Base-by-base conservation (phyloP, 1,140 invertebrate species). In the Psix sp. region DNA sequence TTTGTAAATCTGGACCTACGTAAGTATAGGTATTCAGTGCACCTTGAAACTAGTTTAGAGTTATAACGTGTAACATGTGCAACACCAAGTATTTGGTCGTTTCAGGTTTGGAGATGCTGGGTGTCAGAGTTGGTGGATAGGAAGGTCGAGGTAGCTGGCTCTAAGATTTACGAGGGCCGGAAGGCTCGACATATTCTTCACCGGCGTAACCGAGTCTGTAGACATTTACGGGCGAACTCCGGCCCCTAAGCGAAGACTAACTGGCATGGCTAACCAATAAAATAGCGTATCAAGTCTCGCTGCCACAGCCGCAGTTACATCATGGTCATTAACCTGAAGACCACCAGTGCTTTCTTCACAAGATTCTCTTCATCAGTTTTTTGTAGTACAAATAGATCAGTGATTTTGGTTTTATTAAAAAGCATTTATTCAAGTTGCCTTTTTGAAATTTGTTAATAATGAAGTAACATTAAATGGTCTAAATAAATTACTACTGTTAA, bases 151-250 rank as follows among this genome's bases (percentile, higher is more conserved):
- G 68, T 73, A 60, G 73, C 68, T 65, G 57, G 68, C 52, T 67
- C 38, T 45, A 52, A 78, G 72, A 79, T 79, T 77, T 79, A 79
- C 68, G 74, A 73, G 63, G 51, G 59, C 71, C 43, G 56, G 54
- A 65, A 79, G 71, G 54, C 74, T 73, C 63, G 72, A 75, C 72
- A 59, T 79, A 79, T 77, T 75, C 74, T 77, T 79, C 67, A 74
- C 70, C 16, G 40, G 60, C 66, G 74, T 68, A 74, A 74, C 56
- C 71, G 45, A 59, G 74, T 73, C 63, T 66, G 68, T 45, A 79
- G 79, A 82, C 80, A 74, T 77, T 82, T 82, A 82, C 78, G 80
- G 67, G 77, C 80, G 75, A 80, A 81, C 78, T 82, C 78, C 80
- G 71, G 78, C 80, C 80, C 74, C 74, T 80, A 77, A 80, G 78